These are phyloP conservation scores for Carapus acus DNA, from an alignment of 2,797 vertebrate genomes.

Conservation along the genomic window DNA sequence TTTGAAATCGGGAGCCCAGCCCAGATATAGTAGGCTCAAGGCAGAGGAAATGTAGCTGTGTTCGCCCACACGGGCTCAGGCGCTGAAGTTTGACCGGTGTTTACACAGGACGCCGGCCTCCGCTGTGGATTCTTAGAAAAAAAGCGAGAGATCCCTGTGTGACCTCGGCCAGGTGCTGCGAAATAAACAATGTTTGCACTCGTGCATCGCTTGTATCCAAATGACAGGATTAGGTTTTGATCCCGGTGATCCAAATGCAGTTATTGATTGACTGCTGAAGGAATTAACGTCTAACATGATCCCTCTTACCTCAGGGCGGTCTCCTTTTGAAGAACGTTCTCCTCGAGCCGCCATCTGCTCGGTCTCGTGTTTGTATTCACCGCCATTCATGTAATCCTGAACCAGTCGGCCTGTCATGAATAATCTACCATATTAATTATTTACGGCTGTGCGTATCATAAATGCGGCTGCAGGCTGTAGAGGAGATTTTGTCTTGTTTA, in stretches of 20 bases:
- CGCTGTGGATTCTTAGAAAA: constrained; percentile 25
- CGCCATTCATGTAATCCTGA: no score
- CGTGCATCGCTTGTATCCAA: constrained; percentile 21
- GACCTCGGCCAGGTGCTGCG: constrained; percentile 42
- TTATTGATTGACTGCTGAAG: constrained; percentile 20
- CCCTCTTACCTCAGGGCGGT: constrained; percentile 13
- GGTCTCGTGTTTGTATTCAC: not conserved
- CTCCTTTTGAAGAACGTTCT: constrained; percentile 19
- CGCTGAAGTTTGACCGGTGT: constrained; percentile 51
- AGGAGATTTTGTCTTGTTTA: no score
- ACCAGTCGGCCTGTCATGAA: no score
- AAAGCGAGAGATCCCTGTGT: constrained; percentile 17
- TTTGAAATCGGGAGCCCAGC: constrained; percentile 55
- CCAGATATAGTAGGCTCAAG: constrained; percentile 48
- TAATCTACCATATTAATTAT: no score
- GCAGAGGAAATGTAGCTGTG: constrained; percentile 53
- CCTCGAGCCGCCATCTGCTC: constrained; percentile 18
- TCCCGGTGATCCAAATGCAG: constrained; percentile 29
- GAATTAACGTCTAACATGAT: constrained; percentile 7
- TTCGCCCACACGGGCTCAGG: constrained; percentile 56
- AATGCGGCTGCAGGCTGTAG: no score
- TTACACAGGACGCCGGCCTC: constrained; percentile 38
- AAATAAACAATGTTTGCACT: constrained; percentile 26
- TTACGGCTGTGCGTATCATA: no score
- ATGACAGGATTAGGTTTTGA: constrained; percentile 50